Evolutionary conservation across 53 echinoderm and acorn worm species (phyloP).

Genomic region (Antedon mediterranea): DNA sequence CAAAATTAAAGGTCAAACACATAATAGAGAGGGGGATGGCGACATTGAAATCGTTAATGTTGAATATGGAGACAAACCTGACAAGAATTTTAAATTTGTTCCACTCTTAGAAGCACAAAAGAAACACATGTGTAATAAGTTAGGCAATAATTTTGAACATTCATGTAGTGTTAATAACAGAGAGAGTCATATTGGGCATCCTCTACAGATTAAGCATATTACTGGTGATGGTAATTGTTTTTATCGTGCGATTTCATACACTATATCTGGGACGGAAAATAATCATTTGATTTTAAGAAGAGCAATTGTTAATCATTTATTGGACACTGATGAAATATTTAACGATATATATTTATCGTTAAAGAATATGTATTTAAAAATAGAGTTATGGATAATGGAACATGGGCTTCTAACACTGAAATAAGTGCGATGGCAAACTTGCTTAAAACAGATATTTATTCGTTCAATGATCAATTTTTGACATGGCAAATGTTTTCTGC

Average conservation of each 20-base stretch:
- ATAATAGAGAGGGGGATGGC: neutral
- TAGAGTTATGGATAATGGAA: constrained; percentile 13
- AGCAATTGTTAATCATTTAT: neutral
- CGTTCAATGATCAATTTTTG: constrained; percentile 1
- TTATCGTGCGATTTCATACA: neutral
- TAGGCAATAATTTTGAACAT: neutral
- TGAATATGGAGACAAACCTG: neutral
- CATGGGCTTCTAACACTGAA: constrained; percentile 26
- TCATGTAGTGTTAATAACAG: neutral
- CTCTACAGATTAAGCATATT: neutral
- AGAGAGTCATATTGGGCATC: neutral
- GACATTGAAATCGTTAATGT: neutral
- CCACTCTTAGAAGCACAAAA: neutral
- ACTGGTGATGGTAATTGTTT: neutral
- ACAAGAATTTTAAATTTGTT: constrained; percentile 3
- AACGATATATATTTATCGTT: neutral
- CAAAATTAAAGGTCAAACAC: too few relatives aligned
- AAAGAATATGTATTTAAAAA: constrained; percentile 15
- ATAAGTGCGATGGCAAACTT: constrained; percentile 29
- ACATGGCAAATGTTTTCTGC: neutral
- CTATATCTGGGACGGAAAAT: neutral
- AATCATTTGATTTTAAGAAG: neutral
- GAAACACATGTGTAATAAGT: neutral
- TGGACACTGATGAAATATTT: neutral
- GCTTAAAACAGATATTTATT: constrained; percentile 16